Evolutionary conservation across 1,140 invertebrate genomes (phyloP).

Genomic region (Phymastichus coffea): DNA sequence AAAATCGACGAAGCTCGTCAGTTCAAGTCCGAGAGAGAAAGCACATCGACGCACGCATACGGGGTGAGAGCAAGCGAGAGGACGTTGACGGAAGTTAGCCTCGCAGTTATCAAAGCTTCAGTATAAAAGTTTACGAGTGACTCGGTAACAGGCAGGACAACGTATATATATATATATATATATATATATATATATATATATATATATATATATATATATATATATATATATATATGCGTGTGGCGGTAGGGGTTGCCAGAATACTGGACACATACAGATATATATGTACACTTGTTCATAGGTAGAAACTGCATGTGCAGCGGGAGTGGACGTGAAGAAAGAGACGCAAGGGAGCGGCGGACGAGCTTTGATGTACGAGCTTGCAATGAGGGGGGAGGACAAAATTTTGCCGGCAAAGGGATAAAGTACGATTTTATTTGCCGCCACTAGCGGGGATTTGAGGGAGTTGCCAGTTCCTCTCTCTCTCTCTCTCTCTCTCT

Average conservation of each 20-base stretch:
- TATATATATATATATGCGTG: not conserved
- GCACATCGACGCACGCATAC: not conserved
- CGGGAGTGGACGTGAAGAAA: too few species aligned
- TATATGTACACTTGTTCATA: too few species aligned
- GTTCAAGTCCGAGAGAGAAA: too few species aligned
- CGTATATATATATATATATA: not conserved
- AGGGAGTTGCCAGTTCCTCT: slow-evolving; percentile 47
- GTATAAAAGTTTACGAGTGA: slow-evolving; percentile 53
- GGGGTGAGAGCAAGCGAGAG: slow-evolving; percentile 31
- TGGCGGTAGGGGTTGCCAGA: not conserved
- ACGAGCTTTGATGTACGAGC: slow-evolving; percentile 54
- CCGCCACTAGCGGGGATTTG: slow-evolving; percentile 44
- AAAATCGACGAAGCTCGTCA: slow-evolving; percentile 15
- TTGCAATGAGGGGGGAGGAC: slow-evolving; percentile 45
- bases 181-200: not conserved
- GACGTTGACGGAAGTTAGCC: slow-evolving; percentile 43
- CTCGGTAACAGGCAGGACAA: not conserved
- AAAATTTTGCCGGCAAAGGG: slow-evolving; percentile 52
- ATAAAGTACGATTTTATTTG: slow-evolving; percentile 58
- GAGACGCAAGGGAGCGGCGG: slow-evolving; percentile 32
- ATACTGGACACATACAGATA: too few species aligned
- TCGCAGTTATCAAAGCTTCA: slow-evolving; percentile 46
- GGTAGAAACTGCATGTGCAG: slow-evolving; percentile 1
- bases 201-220: not conserved
- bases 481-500: slow-evolving; percentile 8